A percentile compares a stretch with the other conserved stretches of the same genome.
Conservation (phyloP, 1,140 invertebrate species). For the Camponotus floridanus region DNA sequence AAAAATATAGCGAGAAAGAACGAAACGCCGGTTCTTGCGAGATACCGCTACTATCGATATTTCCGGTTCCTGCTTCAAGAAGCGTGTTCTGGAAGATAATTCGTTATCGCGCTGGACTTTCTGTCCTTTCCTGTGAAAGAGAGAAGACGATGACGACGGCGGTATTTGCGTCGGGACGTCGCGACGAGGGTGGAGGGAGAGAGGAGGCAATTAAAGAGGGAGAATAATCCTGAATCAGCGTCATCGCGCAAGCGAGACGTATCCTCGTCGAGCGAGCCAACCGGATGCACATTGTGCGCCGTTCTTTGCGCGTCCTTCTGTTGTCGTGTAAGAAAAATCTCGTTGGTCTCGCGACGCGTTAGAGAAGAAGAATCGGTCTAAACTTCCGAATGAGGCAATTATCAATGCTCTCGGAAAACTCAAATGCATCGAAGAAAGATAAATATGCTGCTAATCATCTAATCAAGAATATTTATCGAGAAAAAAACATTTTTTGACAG, state of each 20-base stretch:
- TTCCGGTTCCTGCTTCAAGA: constrained; percentile 84
- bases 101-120: constrained; percentile 75
- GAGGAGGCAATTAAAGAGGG: constrained; percentile 68
- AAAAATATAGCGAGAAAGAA: constrained; percentile 37
- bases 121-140: constrained; percentile 62
- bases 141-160: constrained; percentile 72
- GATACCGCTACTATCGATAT: constrained; percentile 81
- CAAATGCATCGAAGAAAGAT: background rate
- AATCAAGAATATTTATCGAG: constrained; percentile 9
- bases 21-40: constrained; percentile 75
- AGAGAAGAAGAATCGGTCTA: constrained; percentile 51
- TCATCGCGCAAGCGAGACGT: constrained; percentile 70
- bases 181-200: constrained; percentile 64
- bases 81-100: constrained; percentile 81
- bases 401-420: constrained; percentile 25
- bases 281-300: constrained; percentile 73
- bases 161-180: constrained; percentile 5
- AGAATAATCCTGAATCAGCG: constrained; percentile 74
- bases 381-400: constrained; percentile 40
- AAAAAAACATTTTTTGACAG: background rate
- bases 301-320: constrained; percentile 59
- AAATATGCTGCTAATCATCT: background rate
- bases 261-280: constrained; percentile 64
- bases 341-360: constrained; percentile 16
- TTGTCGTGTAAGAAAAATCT: constrained; percentile 63